Conservation (phyloP, 2,113 vertebrate species). For the Oncorhynchus masou region DNA sequence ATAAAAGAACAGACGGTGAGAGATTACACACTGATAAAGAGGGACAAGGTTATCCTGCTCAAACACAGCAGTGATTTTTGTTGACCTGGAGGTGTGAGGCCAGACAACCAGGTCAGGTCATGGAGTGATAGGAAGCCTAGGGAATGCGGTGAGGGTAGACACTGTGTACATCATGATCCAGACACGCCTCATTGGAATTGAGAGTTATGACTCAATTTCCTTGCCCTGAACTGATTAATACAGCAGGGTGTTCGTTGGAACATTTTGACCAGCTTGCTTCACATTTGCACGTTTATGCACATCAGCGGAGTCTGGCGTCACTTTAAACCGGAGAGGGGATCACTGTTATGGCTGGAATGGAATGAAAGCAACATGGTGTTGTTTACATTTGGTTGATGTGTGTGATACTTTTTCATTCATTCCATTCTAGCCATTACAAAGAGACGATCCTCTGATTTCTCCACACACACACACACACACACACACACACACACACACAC, state of each 20-base stretch:
- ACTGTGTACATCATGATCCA: constrained; percentile 7
- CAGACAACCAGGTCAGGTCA: constrained; percentile 27
- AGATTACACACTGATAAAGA: constrained; percentile 62
- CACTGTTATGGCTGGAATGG: too few species aligned
- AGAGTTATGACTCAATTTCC: constrained; percentile 1
- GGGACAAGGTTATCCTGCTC: constrained; percentile 44
- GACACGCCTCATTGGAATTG: neutral
- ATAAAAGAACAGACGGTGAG: constrained; percentile 51
- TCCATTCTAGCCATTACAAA: too few species aligned
- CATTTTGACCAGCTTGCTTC: too few species aligned
- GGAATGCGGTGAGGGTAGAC: constrained; percentile 33
- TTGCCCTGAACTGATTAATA: constrained; percentile 27
- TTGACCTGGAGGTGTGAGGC: constrained; percentile 43
- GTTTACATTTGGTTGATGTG: too few species aligned
- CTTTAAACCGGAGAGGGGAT: too few species aligned
- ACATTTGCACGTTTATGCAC: too few species aligned
- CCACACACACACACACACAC: too few species aligned
- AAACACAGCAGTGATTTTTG: constrained; percentile 53
- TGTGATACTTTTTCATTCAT: too few species aligned
- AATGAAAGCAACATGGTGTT: too few species aligned
- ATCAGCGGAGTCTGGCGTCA: too few species aligned
- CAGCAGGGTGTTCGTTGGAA: neutral
- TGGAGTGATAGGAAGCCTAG: constrained; percentile 30
- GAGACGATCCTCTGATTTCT: too few species aligned
- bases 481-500: too few species aligned